phyloP scores from a whole-genome alignment of 2,888 invertebrate species.

The Choristoneura rosaceana region DNA sequence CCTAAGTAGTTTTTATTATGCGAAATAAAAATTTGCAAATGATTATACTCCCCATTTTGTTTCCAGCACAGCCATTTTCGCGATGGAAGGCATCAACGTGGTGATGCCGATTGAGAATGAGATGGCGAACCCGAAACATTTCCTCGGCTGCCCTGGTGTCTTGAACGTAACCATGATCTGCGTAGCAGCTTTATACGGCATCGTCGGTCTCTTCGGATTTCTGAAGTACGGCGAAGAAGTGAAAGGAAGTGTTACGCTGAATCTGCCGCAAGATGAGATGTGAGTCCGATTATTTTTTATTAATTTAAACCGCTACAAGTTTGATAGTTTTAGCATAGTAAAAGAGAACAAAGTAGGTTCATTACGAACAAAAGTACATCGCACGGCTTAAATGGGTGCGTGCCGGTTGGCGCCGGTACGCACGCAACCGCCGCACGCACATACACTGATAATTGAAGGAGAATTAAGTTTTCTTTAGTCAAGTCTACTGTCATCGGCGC shows the following conservation, averaged over 20 bases:
- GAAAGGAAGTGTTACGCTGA: slow-evolving; percentile 91
- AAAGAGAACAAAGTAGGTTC: too few relatives aligned
- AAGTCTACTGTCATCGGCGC: too few relatives aligned
- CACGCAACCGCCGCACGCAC: too few relatives aligned
- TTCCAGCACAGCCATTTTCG: slow-evolving; percentile 95
- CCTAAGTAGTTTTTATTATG: too few relatives aligned
- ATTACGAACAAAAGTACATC: too few relatives aligned
- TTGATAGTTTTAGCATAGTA: too few relatives aligned
- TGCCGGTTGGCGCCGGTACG: too few relatives aligned
- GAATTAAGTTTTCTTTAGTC: too few relatives aligned
- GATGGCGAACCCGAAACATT: slow-evolving; percentile 92
- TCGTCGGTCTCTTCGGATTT: slow-evolving; percentile 95
- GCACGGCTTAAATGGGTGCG: too few relatives aligned
- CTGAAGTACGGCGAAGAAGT: slow-evolving; percentile 91
- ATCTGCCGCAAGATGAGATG: slow-evolving; percentile 88
- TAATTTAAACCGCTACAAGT: too few relatives aligned
- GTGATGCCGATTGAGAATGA: slow-evolving; percentile 97
- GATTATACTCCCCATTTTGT: not conserved
- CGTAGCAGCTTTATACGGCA: slow-evolving; percentile 91
- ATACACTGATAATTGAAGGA: too few relatives aligned
- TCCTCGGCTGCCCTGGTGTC: slow-evolving; percentile 93
- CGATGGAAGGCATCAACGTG: slow-evolving; percentile 98
- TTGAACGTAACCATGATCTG: slow-evolving; percentile 94
- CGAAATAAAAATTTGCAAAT: too few relatives aligned
- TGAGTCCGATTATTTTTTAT: slow-evolving; percentile 73